These are phyloP conservation scores for Cacoxenus indagator DNA, from an alignment of 2,888 invertebrate genomes.

Conservation along the genomic window DNA sequence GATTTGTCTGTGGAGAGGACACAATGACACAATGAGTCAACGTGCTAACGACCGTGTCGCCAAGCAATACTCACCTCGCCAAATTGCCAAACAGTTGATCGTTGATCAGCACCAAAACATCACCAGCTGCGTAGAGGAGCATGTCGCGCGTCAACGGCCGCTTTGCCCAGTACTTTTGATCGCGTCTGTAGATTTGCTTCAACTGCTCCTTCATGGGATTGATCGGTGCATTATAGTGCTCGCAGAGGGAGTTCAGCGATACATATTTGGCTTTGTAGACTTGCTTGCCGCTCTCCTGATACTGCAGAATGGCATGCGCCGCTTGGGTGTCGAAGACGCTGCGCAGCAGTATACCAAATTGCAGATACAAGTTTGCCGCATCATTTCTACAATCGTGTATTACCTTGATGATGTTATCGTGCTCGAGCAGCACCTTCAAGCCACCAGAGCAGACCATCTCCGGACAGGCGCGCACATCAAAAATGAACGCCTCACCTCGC, in stretches of 20 bases:
- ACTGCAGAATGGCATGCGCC: slow-evolving; percentile 91
- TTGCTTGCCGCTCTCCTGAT: slow-evolving; percentile 89
- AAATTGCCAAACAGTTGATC: slow-evolving; percentile 85
- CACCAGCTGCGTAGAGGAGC: slow-evolving; percentile 91
- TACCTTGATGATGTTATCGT: slow-evolving; percentile 86
- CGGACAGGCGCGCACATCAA: slow-evolving; percentile 89
- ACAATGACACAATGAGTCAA: neutral
- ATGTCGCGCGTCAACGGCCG: slow-evolving; percentile 91
- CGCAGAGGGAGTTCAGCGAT: slow-evolving; percentile 91
- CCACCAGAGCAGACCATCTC: slow-evolving; percentile 84
- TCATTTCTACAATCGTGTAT: slow-evolving; percentile 95
- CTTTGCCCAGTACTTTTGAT: slow-evolving; percentile 91
- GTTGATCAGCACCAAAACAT: slow-evolving; percentile 88
- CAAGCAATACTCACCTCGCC: slow-evolving; percentile 72
- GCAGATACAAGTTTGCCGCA: slow-evolving; percentile 87
- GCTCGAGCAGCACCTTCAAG: slow-evolving; percentile 84
- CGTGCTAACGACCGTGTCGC: neutral
- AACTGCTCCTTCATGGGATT: slow-evolving; percentile 93
- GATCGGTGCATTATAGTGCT: slow-evolving; percentile 87
- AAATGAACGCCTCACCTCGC: slow-evolving; percentile 86
- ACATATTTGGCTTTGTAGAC: slow-evolving; percentile 96
- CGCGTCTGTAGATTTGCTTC: slow-evolving; percentile 86
- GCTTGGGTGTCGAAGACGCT: slow-evolving; percentile 95
- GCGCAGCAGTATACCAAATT: slow-evolving; percentile 85
- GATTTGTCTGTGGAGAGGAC: slow-evolving; percentile 73